A percentile compares a stretch with the other conserved stretches of the same genome.
Evolutionary conservation across 2,797 vertebrate species (phyloP).

Genomic region (Vespertilio murinus): DNA sequence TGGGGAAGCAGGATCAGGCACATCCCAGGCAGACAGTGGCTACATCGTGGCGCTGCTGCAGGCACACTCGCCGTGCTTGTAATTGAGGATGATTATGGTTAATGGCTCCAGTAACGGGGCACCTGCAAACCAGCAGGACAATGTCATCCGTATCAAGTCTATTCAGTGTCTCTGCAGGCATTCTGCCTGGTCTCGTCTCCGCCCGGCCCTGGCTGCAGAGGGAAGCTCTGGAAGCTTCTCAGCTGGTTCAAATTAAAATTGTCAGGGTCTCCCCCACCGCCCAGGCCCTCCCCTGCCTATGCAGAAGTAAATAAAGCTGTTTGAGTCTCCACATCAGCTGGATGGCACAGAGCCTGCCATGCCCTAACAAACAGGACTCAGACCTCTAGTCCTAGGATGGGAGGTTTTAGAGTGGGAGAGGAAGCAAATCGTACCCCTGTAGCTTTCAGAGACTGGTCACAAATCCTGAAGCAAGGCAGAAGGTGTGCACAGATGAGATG

Average conservation of each 20-base stretch:
- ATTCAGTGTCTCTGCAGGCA: conserved; percentile 89
- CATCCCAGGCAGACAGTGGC: conserved; percentile 79
- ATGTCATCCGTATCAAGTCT: conserved; percentile 90
- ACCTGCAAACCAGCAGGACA: conserved; percentile 89
- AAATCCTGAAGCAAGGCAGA: conserved; percentile 62
- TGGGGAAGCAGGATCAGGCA: conserved; percentile 70
- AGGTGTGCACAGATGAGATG: neutral
- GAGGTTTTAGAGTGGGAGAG: conserved; percentile 20
- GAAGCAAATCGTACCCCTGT: conserved; percentile 41
- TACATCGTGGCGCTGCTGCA: conserved; percentile 79
- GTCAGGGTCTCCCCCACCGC: neutral
- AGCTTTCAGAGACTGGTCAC: conserved; percentile 72
- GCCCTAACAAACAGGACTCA: conserved; percentile 66
- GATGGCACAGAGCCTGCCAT: conserved; percentile 39
- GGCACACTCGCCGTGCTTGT: conserved; percentile 82
- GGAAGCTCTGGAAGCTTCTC: conserved; percentile 77
- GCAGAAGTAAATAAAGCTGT: conserved; percentile 67
- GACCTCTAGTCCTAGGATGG: conserved; percentile 37
- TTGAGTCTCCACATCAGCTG: conserved; percentile 62
- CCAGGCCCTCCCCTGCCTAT: conserved; percentile 31
- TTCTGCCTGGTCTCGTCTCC: conserved; percentile 83
- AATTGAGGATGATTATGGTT: conserved; percentile 91
- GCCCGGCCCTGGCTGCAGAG: conserved; percentile 68
- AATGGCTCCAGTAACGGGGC: conserved; percentile 90
- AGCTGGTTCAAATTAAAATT: conserved; percentile 75